Base-by-base conservation (phyloP, 2,113 vertebrate genomes). In the Brachionichthys hirsutus region DNA sequence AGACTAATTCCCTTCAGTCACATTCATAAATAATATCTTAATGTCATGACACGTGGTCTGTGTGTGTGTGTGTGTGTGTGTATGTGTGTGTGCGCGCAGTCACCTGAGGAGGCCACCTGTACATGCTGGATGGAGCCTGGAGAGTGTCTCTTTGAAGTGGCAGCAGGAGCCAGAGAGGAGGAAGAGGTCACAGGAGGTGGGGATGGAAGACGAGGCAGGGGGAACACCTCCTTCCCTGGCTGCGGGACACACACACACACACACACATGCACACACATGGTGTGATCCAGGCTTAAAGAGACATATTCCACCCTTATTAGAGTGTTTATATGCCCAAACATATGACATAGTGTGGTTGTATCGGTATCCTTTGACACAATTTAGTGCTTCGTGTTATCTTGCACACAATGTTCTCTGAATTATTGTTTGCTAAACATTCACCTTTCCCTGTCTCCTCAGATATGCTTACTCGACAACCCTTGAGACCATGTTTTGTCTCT, bases 171-270 rank as follows among this genome's bases (percentile, higher is more conserved):
- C 43, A 52, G 36, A 30, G 24, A 30, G 15, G 67, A 56, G 52
- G 77, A 50, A 19, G 84, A 66, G 46, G 70, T 63, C 17, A 78
- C 67, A 41, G 74, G 75, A 49, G 58, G 64, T 2, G 58, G 30
- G 6, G 62, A 34, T 1, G 86, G 69, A 41, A 64, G 46, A 13
- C 83, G 84, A 73, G 82, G 89, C 46, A 86, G 66, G 20, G 89
- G 87, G 51, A 71, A 73, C 50, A 90, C 89, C 58, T 90, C 87
- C 55, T 89, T 92, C 72, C 91, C 85, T 43, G 89, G 89, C 90
- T 91, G 84, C 83, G 83, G 66, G 84, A 20, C 40, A 71, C 40
- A 86, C 60, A 62, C 66, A 58, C 16, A 82, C 20, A 68, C 62
- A 54, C 62, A 63, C 35, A 71, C 69, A 62, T 46, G 62, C 41